Conservation (phyloP, 2,113 vertebrate genomes). For the Globicephala melas region DNA sequence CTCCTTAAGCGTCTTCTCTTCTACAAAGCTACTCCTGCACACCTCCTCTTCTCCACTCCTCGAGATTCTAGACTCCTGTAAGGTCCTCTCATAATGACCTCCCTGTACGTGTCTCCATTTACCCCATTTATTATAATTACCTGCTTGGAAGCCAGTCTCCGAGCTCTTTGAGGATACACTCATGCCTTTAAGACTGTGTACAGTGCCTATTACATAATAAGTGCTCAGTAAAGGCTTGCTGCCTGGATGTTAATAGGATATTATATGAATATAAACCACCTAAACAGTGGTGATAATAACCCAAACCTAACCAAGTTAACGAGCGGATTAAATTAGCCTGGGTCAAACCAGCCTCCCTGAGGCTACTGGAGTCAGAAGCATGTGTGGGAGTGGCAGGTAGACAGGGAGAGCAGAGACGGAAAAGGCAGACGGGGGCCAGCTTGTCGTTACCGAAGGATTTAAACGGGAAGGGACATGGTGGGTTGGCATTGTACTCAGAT, state of each 20-base stretch:
- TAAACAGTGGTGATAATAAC: background rate
- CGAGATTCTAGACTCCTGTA: background rate
- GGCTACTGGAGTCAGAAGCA: background rate
- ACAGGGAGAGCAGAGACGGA: background rate
- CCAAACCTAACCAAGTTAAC: background rate
- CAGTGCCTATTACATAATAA: background rate
- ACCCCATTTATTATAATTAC: background rate
- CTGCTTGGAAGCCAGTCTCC: background rate
- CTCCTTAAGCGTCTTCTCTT: background rate
- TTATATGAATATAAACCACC: background rate
- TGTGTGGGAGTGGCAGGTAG: background rate
- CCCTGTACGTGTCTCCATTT: background rate
- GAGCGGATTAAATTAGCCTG: background rate
- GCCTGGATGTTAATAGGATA: background rate
- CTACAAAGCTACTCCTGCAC: background rate
- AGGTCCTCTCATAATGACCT: background rate
- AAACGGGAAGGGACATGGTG: background rate
- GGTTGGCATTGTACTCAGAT: background rate
- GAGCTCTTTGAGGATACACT: background rate
- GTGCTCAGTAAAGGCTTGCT: background rate
- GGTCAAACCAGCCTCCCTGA: background rate
- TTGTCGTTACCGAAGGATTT: background rate
- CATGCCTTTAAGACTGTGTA: background rate
- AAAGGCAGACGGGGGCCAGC: too few relatives aligned
- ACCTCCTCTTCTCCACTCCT: background rate